Base-by-base conservation (phyloP, 1,140 invertebrate species). In the Yoshiicerus persimilis region DNA sequence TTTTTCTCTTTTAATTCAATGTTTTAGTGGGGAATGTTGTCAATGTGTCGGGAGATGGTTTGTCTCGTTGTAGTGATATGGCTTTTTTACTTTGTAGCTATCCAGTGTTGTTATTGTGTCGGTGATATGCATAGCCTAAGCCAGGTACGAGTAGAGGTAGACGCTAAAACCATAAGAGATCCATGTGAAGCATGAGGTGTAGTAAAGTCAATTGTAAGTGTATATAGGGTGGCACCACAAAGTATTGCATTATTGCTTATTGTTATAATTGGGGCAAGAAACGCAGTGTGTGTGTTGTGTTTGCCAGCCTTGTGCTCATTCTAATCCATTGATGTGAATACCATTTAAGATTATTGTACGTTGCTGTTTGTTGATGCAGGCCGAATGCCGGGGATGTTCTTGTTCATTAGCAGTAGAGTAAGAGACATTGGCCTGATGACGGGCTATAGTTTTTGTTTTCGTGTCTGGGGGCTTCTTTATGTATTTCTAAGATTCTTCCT, bases 401-500 rank as follows among this genome's bases (percentile, higher is more conserved):
- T 80, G n/a, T n/a, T n/a, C n/a, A n/a, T 62, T 38, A 8, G 56
- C 41, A n/a, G n/a, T n/a, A n/a, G n/a, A n/a, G 83, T n/a, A 80
- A 84, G 36, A 84, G 87, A 88, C 87, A 88, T 88, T 88, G 87
- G 87, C 87, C 87, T 38, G 87, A 88, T 88, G 87, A 80, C 87
- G 80, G 85, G 85, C 80, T 88, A 85, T 85, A 56, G 77, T 80
- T 80, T 80, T 80, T 34, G 1, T 80, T 5, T 34, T 32, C n/a
- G n/a, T n/a, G n/a, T n/a, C n/a, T n/a, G n/a, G n/a, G 16, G 20
- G 47, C 20, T 16, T 56, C 41, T 56, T 56, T 56, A 56, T n/a
- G 47, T 6, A 20, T n/a, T 16, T 16, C 20, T n/a, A n/a, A n/a
- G n/a, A n/a, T n/a, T n/a, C 6, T 20, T 11, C 16, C 4, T 41